A percentile compares a stretch with the other conserved stretches of the same genome.
Evolutionary conservation across 2,113 vertebrate species (phyloP).

Genomic region (Ardeotis arabs): DNA sequence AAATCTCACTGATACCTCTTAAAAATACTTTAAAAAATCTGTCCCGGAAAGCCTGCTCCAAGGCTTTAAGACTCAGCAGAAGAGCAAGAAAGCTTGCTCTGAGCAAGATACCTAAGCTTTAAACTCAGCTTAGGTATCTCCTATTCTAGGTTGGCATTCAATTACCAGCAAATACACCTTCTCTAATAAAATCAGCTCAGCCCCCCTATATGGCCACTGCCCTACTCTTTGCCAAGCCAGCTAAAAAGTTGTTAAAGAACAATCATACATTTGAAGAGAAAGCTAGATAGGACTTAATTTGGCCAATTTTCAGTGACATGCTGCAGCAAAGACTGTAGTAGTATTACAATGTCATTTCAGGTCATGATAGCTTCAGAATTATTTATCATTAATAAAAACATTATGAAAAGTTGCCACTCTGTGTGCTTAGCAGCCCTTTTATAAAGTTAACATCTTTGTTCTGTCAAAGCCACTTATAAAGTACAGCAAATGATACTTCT

Average conservation of each 20-base stretch:
- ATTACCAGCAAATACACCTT: not conserved
- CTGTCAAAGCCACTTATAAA: conserved; percentile 4
- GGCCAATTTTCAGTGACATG: not conserved
- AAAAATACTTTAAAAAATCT: not conserved
- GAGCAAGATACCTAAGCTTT: not conserved
- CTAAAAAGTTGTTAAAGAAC: not conserved
- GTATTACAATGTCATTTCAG: not conserved
- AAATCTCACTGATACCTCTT: not conserved
- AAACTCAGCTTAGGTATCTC: not conserved
- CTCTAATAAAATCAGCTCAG: not conserved
- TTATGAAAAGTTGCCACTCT: not conserved
- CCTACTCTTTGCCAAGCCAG: not conserved
- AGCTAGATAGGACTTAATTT: not conserved
- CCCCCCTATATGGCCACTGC: not conserved
- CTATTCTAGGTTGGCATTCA: not conserved
- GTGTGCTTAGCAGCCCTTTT: not conserved
- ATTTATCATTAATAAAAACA: not conserved
- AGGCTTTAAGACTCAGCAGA: not conserved
- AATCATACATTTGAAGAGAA: not conserved
- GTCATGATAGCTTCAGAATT: not conserved
- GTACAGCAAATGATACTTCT: not conserved
- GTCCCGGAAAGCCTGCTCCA: not conserved
- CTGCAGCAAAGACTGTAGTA: not conserved
- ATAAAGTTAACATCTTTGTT: conserved; percentile 9
- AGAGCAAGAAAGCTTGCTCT: not conserved